Conservation (phyloP, 2,113 vertebrate genomes). For the Bubo bubo region DNA sequence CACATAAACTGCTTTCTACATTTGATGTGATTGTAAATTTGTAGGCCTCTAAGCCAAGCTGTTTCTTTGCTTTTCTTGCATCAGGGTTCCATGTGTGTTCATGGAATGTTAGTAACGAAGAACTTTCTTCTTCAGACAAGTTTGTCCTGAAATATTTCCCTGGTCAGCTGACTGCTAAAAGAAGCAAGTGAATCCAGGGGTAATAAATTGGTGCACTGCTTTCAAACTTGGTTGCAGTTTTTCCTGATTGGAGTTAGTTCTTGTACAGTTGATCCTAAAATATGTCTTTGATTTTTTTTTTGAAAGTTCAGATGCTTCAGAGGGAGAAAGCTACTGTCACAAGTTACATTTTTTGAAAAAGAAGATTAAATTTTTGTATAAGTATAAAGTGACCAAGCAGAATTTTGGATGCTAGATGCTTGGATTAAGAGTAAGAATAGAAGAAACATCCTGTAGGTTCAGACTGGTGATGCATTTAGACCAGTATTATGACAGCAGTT, state of each 20-base stretch:
- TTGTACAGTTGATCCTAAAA: background rate
- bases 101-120: background rate
- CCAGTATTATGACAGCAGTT: background rate
- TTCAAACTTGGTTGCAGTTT: background rate
- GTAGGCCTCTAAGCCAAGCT: background rate
- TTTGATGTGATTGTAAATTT: background rate
- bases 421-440: background rate
- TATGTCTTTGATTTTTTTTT: background rate
- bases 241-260: background rate
- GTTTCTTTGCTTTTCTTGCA: background rate
- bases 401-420: background rate
- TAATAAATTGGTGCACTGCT: background rate
- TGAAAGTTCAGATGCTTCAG: background rate
- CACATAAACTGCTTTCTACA: background rate
- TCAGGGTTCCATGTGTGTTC: background rate
- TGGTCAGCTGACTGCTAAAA: background rate
- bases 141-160: background rate
- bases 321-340: background rate
- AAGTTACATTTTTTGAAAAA: accelerated
- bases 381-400: background rate
- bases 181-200: background rate
- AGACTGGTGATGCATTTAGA: background rate
- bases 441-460: background rate
- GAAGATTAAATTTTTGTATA: background rate
- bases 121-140: background rate